Conservation (phyloP, 2,888 invertebrate genomes). For the Hedya salicella region DNA sequence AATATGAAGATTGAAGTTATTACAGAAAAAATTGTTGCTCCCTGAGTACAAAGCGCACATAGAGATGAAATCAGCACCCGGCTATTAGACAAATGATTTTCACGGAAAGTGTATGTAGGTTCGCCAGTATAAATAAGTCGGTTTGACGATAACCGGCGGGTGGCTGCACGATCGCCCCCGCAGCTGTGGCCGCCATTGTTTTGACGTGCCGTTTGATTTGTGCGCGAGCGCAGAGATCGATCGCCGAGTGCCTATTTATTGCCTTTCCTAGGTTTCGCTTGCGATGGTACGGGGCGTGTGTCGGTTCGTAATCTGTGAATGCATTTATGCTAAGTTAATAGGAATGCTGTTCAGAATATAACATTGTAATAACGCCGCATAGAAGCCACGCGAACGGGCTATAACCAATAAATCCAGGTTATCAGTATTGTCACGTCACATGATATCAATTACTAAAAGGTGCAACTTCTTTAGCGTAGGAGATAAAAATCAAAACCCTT, state of each 20-base stretch:
- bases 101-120: slow-evolving; percentile 53
- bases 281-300: slow-evolving; percentile 33
- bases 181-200: slow-evolving; percentile 73
- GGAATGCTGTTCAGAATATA: slow-evolving; percentile 23
- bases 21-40: not conserved
- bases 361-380: slow-evolving; percentile 23
- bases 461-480: no score
- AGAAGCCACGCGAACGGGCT: not conserved
- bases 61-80: slow-evolving; percentile 44
- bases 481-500: no score
- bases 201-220: slow-evolving; percentile 79
- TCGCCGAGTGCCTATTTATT: slow-evolving; percentile 72
- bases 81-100: slow-evolving; percentile 50
- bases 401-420: slow-evolving; percentile 1
- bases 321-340: slow-evolving; percentile 29
- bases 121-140: slow-evolving; percentile 56
- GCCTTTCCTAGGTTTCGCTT: slow-evolving; percentile 64
- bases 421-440: no score
- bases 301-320: slow-evolving; percentile 22
- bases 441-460: no score
- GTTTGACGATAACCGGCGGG: slow-evolving; percentile 68
- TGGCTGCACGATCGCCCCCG: slow-evolving; percentile 75
- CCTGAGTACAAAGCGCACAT: slow-evolving; percentile 1
- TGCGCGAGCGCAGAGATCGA: slow-evolving; percentile 74
- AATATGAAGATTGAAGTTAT: not conserved